Percentiles rank a stretch among this genome's conserved stretches.
These are phyloP conservation scores for Hippolais icterina DNA, from an alignment of 2,113 vertebrate genomes.

Conservation along the genomic window DNA sequence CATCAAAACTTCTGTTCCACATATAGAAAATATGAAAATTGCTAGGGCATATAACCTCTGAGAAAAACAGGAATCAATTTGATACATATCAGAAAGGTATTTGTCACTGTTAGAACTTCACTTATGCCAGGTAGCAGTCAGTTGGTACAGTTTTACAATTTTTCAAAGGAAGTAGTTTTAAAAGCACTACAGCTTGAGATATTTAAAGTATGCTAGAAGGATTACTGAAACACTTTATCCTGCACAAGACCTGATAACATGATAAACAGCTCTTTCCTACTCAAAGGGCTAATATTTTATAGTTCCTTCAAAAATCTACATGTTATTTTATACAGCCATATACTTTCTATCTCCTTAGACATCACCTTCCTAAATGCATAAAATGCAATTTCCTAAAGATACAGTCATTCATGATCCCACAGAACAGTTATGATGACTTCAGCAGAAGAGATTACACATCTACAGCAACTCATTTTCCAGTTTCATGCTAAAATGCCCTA, in stretches of 20 bases:
- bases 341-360: conserved; percentile 31
- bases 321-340: conserved; percentile 49
- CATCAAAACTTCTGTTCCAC: conserved; percentile 70
- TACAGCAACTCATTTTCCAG: conserved; percentile 48
- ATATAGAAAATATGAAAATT: conserved; percentile 85
- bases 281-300: conserved; percentile 52
- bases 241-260: not conserved
- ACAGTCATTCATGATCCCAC: conserved; percentile 41
- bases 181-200: not conserved
- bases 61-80: conserved; percentile 72
- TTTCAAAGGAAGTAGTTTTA: conserved; percentile 14
- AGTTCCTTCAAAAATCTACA: conserved; percentile 51
- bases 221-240: conserved; percentile 22
- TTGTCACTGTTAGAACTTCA: conserved; percentile 62
- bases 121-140: not conserved
- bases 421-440: conserved; percentile 64
- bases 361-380: conserved; percentile 37
- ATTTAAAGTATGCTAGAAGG: not conserved
- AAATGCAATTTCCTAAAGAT: conserved; percentile 51
- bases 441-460: conserved; percentile 61
- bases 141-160: not conserved
- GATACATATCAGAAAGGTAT: conserved; percentile 53
- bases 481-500: conserved; percentile 60
- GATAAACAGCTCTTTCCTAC: conserved; percentile 39
- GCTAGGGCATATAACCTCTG: conserved; percentile 83